Evolutionary conservation across 2,888 invertebrate species (phyloP).

Genomic region (Machimus rusticus): DNA sequence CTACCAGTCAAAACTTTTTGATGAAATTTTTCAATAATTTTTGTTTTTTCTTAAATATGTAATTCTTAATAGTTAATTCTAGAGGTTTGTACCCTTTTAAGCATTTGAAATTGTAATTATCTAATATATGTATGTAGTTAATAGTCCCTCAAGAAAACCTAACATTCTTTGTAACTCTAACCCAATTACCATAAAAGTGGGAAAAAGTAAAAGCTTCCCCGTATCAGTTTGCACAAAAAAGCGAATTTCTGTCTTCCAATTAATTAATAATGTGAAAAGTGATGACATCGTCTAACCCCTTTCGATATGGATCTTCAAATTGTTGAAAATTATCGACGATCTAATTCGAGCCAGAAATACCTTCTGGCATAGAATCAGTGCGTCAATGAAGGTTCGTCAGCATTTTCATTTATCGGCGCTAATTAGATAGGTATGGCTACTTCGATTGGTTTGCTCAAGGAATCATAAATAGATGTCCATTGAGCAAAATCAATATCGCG

Average conservation of each 20-base stretch:
- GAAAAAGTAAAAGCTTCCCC: neutral
- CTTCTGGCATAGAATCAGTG: neutral
- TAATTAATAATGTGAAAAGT: neutral
- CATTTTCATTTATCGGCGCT: neutral
- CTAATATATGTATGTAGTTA: too few species aligned
- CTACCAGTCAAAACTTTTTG: too few species aligned
- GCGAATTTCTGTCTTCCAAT: neutral
- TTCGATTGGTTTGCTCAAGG: neutral
- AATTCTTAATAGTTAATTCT: too few species aligned
- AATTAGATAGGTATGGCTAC: neutral
- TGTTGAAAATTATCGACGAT: neutral
- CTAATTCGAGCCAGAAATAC: neutral
- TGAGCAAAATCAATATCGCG: neutral
- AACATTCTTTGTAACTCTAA: too few species aligned
- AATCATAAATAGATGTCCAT: neutral
- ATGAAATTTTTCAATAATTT: too few species aligned
- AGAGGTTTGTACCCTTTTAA: too few species aligned
- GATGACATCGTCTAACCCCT: neutral
- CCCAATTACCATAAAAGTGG: too few species aligned
- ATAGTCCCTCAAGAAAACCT: too few species aligned
- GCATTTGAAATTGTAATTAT: too few species aligned
- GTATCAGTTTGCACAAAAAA: neutral
- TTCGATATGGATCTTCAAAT: neutral
- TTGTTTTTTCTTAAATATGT: too few species aligned
- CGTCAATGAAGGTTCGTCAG: neutral